Conservation (phyloP, 2,888 invertebrate genomes). For the Tipula lateralis region DNA sequence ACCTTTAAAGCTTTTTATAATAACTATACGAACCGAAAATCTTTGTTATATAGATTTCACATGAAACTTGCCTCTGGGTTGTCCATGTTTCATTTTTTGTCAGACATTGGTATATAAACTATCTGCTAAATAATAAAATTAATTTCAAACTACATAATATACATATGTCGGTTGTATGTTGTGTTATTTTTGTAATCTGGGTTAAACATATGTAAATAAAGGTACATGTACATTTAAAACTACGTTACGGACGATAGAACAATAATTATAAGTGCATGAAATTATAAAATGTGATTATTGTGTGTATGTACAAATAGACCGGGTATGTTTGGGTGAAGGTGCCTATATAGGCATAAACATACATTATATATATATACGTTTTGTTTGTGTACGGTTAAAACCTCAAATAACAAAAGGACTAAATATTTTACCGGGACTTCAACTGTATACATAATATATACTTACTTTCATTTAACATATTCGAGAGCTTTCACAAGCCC, state of each 20-base stretch:
- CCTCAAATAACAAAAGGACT: background rate
- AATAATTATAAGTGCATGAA: background rate
- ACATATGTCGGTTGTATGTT: too few species aligned
- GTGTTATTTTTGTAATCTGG: background rate
- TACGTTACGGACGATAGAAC: background rate
- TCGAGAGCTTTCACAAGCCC: background rate
- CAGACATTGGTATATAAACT: too few species aligned
- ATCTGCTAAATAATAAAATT: background rate
- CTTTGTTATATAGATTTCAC: too few species aligned
- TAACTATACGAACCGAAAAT: too few species aligned
- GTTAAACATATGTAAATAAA: background rate
- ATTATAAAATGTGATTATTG: constrained; percentile 5
- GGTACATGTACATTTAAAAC: background rate
- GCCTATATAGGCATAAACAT: too few species aligned
- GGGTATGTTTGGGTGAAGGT: background rate
- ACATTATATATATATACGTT: background rate
- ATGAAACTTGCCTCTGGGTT: too few species aligned
- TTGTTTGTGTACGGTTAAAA: background rate
- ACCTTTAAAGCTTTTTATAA: too few species aligned
- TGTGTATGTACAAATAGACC: background rate
- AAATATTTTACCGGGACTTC: background rate
- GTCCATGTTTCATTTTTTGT: too few species aligned
- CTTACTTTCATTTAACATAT: background rate
- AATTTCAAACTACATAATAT: background rate
- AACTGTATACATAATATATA: background rate